phyloP scores from a whole-genome alignment of 1,140 invertebrate species.

The Bombus cullumanus region DNA sequence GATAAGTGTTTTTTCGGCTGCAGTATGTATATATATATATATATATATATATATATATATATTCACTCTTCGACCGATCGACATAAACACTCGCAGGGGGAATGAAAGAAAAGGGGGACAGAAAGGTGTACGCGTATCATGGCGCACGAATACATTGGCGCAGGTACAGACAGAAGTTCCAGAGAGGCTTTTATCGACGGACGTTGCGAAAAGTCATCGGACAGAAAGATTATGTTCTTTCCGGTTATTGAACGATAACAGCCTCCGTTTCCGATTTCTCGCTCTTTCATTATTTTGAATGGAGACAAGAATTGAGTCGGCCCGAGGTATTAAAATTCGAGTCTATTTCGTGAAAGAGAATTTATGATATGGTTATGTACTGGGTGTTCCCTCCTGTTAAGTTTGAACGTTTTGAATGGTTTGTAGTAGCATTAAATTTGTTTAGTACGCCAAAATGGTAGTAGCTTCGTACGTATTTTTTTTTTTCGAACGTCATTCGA shows the following conservation, averaged over 20 bases:
- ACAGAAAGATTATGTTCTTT: not conserved
- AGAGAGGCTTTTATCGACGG: not conserved
- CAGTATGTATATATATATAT: conserved; percentile 7
- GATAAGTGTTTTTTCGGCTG: conserved; percentile 38
- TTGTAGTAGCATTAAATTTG: too few relatives aligned
- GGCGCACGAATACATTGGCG: not conserved
- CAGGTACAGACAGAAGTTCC: conserved; percentile 5
- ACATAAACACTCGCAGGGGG: too few relatives aligned
- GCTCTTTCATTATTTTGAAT: not conserved
- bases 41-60: conserved; percentile 36
- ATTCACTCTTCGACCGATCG: conserved; percentile 31
- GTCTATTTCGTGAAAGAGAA: not conserved
- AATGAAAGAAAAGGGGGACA: not conserved
- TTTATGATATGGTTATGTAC: not conserved
- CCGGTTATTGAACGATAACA: not conserved
- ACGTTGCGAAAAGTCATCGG: not conserved
- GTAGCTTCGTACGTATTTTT: not conserved
- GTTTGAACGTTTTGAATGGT: too few relatives aligned
- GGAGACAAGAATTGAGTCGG: not conserved
- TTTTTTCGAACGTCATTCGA: not conserved
- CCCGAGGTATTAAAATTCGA: not conserved
- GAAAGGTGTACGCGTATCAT: not conserved
- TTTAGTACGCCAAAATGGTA: too few relatives aligned
- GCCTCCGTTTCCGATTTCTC: not conserved
- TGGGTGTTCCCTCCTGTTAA: not conserved